These are phyloP conservation scores for Anseranas semipalmata DNA, from an alignment of 2,113 vertebrate species.

Conservation along the genomic window DNA sequence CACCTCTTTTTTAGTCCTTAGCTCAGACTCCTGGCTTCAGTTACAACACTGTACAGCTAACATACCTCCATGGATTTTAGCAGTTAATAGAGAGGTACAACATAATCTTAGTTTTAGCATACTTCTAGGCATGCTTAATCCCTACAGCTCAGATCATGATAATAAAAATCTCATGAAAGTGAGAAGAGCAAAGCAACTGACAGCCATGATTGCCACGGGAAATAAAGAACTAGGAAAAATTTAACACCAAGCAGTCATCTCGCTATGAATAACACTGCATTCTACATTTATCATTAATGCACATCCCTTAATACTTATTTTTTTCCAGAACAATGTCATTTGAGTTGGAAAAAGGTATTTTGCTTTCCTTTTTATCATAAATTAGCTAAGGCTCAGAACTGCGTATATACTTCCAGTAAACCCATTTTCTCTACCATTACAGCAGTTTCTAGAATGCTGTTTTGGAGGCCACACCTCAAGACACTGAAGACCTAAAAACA, in stretches of 20 bases:
- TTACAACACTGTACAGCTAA: neutral
- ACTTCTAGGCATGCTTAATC: neutral
- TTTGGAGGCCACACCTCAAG: neutral
- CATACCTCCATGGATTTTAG: neutral
- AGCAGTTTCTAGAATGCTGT: slow-evolving; percentile 17
- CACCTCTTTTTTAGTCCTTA: neutral
- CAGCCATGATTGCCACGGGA: neutral
- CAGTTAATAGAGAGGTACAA: neutral
- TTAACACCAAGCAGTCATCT: neutral
- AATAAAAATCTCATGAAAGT: neutral
- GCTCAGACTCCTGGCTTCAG: neutral
- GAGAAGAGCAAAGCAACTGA: neutral
- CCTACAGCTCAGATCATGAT: neutral
- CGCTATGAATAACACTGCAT: neutral
- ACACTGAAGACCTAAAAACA: neutral
- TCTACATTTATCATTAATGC: neutral
- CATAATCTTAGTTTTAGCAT: neutral
- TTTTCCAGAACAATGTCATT: neutral
- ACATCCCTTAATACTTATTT: neutral
- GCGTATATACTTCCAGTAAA: neutral
- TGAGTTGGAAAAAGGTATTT: neutral
- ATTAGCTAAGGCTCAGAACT: neutral
- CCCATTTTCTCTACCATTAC: neutral
- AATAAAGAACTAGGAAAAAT: neutral
- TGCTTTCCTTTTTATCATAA: neutral